Evolutionary conservation across 1,140 invertebrate species (phyloP).

Genomic region (Ceratosolen solmsi): DNA sequence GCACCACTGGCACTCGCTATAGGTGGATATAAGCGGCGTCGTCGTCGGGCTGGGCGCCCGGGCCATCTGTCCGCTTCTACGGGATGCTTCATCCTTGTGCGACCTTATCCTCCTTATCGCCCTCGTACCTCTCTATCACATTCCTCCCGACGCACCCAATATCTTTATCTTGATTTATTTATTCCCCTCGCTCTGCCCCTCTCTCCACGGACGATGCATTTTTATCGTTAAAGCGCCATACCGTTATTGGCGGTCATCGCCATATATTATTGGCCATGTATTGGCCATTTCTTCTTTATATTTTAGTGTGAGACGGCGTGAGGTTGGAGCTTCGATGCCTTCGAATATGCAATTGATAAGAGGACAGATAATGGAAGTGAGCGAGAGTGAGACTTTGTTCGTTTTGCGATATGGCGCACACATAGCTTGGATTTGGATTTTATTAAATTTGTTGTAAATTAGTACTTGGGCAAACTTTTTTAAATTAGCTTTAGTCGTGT

Average conservation of each 20-base stretch:
- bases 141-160: no score
- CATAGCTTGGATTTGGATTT: no score
- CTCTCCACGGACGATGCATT: background rate
- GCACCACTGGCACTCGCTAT: slow-evolving; percentile 16
- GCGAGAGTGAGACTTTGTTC: no score
- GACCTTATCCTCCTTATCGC: background rate
- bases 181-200: background rate
- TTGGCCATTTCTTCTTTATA: background rate
- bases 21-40: background rate
- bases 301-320: background rate
- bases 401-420: no score
- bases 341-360: no score
- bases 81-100: background rate
- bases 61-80: slow-evolving; percentile 37
- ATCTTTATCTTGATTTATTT: background rate
- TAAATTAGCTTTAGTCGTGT: no score
- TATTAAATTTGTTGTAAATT: no score
- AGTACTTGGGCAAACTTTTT: no score
- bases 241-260: background rate
- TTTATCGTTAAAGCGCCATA: background rate
- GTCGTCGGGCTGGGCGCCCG: background rate
- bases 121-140: background rate
- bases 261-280: no score
- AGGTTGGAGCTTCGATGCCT: background rate
- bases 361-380: no score